These are phyloP conservation scores for Arrhopalites spinosus DNA, from an alignment of 2,888 invertebrate genomes.

Conservation along the genomic window DNA sequence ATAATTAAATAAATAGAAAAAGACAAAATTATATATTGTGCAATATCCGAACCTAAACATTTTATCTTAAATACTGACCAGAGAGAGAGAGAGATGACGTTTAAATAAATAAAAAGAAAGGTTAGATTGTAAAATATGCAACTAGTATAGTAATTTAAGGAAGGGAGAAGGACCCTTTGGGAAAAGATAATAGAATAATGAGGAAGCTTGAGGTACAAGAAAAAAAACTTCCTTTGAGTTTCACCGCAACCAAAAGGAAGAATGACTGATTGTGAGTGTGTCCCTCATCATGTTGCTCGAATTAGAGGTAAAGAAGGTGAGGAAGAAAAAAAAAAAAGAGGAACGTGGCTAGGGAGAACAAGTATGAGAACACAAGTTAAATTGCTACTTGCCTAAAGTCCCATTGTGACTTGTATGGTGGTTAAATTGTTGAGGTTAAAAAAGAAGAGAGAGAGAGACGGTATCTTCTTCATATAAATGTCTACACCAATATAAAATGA, in stretches of 20 bases:
- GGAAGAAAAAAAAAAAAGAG: background rate
- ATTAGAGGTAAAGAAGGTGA: background rate
- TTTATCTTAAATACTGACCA: too few species aligned
- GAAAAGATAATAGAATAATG: constrained; percentile 21
- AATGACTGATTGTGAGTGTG: background rate
- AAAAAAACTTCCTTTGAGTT: constrained; percentile 6
- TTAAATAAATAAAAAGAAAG: too few species aligned
- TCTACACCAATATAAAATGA: background rate
- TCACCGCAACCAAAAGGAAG: too few species aligned
- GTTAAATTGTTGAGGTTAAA: background rate
- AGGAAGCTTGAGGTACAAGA: constrained; percentile 1
- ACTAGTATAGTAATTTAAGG: too few species aligned
- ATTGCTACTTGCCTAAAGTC: constrained; percentile 1
- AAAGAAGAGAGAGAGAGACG: background rate
- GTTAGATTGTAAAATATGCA: too few species aligned
- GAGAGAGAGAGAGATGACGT: too few species aligned
- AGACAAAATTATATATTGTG: too few species aligned
- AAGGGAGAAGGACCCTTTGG: background rate
- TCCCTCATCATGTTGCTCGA: background rate
- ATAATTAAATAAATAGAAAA: too few species aligned
- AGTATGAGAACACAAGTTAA: background rate
- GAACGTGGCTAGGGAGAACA: background rate
- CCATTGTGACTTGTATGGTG: background rate
- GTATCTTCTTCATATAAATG: background rate
- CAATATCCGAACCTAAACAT: too few species aligned